Evolutionary conservation across 2,888 invertebrate species (phyloP).

Genomic region (Amiota communis): DNA sequence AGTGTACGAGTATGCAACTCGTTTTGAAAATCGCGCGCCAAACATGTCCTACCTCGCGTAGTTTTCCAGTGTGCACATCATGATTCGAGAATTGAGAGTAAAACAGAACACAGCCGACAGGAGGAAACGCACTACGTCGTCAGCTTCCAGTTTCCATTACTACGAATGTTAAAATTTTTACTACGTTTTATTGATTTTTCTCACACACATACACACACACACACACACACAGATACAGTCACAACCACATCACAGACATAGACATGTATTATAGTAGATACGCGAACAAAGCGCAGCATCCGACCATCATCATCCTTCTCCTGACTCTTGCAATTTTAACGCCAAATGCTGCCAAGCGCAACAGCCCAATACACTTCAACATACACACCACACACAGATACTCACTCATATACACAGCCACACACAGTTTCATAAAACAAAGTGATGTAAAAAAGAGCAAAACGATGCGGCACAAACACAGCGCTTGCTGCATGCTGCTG

Average conservation of each 20-base stretch:
- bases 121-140: conserved; percentile 44
- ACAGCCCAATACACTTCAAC: conserved; percentile 19
- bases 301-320: too few species aligned
- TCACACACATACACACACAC: conserved; percentile 10
- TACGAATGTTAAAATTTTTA: conserved; percentile 58
- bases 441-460: conserved; percentile 26
- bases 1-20: conserved; percentile 37
- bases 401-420: neutral
- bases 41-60: conserved; percentile 70
- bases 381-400: neutral
- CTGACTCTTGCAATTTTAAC: too few species aligned
- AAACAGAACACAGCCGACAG: conserved; percentile 21
- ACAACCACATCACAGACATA: conserved; percentile 25
- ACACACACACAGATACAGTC: conserved; percentile 34
- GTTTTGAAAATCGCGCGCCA: conserved; percentile 63
- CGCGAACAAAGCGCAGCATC: neutral
- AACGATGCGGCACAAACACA: conserved; percentile 30
- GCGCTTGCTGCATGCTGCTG: conserved; percentile 52
- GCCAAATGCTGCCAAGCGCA: conserved; percentile 18
- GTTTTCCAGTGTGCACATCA: conserved; percentile 68
- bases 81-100: conserved; percentile 27
- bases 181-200: conserved; percentile 66
- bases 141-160: conserved; percentile 64
- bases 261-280: neutral
- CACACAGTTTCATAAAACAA: neutral